Evolutionary conservation across 2,797 vertebrate genomes (phyloP), one percentile per base, ranked within the genome.

Genomic region (Chloroceryle inda): DNA sequence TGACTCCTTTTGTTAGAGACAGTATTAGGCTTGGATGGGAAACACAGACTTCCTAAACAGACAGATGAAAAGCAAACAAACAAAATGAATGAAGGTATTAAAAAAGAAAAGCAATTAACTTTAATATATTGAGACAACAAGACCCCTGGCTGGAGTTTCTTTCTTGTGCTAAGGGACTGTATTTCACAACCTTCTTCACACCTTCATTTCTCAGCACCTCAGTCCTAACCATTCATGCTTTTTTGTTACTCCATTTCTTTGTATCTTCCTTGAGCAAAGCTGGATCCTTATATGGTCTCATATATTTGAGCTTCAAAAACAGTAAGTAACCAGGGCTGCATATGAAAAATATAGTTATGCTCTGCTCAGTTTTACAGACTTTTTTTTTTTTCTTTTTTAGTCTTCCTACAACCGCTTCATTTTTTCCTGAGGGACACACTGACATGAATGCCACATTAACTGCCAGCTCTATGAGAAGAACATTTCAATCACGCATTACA

Each of bases 401-500:
- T 59, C 75, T 92, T 94, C 67, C 59, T 59, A 64, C 53, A 69
- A 91, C 38, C 75, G 50, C 67, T 91, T 92, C 35, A 16, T 79
- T 94, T 95, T 84, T n/a, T 91, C 97, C 97, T 92, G 37, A 71
- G 95, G 84, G 91, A 73, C 58, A 33, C 7, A 0, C 80, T 64
- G 93, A 93, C 71, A 89, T 4, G 81, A 95, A 94, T 83, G 92
- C 81, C 92, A 79, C 91, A 79, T 83, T 89, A 97, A 75, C 96
- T 97, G 96, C 93, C 96, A 96, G 14, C n/a, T 92, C 85, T 49
- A 26, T 0, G 50, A 96, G 92, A 91, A 89, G 80, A 97, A 91
- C 89, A 87, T 85, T 93, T 97, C 96, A 96, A 96, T 97, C 96
- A 97, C 82, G 77, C 83, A 56, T 55, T 76, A 38, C 24, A 94